A percentile compares a stretch with the other conserved stretches of the same genome.
Conservation (phyloP, 2,113 vertebrate species). For the Synodontis membranacea region DNA sequence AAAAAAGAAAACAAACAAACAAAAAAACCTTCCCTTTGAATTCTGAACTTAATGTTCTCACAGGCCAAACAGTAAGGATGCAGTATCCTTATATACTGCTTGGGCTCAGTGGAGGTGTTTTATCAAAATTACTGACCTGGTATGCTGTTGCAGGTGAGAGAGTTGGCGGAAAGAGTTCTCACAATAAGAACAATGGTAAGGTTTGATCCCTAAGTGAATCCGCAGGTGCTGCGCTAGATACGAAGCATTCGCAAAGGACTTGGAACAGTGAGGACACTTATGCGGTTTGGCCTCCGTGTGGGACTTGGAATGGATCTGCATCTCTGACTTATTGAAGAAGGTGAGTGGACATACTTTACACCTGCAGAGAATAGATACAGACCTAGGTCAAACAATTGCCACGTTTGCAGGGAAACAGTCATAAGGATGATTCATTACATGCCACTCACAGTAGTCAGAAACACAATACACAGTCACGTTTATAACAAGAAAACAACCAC, state of each 20-base stretch:
- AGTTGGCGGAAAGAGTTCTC: slow-evolving; percentile 97
- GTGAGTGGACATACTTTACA: slow-evolving; percentile 98
- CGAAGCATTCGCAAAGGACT: slow-evolving; percentile 97
- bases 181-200: slow-evolving; percentile 98
- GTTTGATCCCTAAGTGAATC: slow-evolving; percentile 97
- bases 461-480: neutral
- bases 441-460: neutral
- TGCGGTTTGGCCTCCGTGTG: slow-evolving; percentile 99
- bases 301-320: slow-evolving; percentile 99
- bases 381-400: neutral
- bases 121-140: slow-evolving; percentile 76
- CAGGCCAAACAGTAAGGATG: neutral
- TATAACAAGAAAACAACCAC: neutral
- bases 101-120: neutral
- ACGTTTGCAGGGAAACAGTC: neutral
- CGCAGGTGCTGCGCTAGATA: slow-evolving; percentile 98
- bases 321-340: slow-evolving; percentile 98
- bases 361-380: slow-evolving; percentile 64
- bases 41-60: neutral
- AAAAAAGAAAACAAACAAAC: too few species aligned
- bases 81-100: neutral
- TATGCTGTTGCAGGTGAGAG: slow-evolving; percentile 98
- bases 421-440: neutral
- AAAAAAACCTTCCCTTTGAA: neutral
- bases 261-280: slow-evolving; percentile 99